phyloP scores from a whole-genome alignment of 1,140 invertebrate species.

The Lanistes nyassanus region DNA sequence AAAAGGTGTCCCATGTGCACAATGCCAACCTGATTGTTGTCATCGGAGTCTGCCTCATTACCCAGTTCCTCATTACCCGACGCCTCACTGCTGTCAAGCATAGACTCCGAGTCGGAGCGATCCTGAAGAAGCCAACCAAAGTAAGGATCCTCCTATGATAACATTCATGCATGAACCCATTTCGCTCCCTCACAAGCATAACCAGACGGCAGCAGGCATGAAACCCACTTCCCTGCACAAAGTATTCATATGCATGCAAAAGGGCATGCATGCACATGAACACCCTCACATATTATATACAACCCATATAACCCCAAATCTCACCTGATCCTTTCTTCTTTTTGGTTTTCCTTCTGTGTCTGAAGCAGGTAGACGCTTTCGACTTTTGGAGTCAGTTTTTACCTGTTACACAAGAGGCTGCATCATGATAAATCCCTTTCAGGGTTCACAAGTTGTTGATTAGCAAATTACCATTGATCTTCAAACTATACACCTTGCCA shows the following conservation, averaged over 20 bases:
- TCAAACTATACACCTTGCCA: no score
- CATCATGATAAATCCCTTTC: no score
- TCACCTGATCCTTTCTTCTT: slow-evolving; percentile 47
- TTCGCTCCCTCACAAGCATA: neutral
- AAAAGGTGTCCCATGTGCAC: neutral
- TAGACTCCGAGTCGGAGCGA: slow-evolving; percentile 60
- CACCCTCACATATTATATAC: neutral
- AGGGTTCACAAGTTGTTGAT: no score
- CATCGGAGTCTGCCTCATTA: slow-evolving; percentile 61
- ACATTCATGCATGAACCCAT: neutral
- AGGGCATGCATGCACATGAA: neutral
- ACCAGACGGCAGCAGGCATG: no score
- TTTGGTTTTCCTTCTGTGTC: slow-evolving; percentile 51
- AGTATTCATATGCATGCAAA: neutral
- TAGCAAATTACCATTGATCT: no score
- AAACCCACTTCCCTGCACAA: no score
- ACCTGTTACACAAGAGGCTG: slow-evolving; percentile 26
- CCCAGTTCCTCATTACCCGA: slow-evolving; percentile 62
- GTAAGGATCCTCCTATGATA: neutral
- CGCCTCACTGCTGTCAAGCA: slow-evolving; percentile 63
- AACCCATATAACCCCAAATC: neutral
- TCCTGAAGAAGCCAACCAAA: slow-evolving; percentile 33
- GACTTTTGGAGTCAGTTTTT: slow-evolving; percentile 32
- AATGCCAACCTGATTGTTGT: slow-evolving; percentile 55
- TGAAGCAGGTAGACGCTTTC: slow-evolving; percentile 43